Evolutionary conservation across 2,797 vertebrate genomes (phyloP).

Genomic region (Iguana delicatissima): DNA sequence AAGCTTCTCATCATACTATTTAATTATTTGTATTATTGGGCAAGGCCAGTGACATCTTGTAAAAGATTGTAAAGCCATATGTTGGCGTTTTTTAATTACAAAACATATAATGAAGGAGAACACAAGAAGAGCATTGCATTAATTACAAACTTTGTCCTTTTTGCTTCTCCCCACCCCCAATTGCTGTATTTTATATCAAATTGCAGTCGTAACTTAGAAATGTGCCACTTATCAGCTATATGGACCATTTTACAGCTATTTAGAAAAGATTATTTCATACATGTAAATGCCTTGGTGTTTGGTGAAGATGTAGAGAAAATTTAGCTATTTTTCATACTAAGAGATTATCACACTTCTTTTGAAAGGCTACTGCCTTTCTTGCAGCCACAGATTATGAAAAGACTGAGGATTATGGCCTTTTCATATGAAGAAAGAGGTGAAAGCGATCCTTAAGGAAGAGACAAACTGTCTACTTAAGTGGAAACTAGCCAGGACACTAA

Average conservation of each 20-base stretch:
- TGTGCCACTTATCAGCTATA: conserved; percentile 64
- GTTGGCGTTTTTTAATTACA: conserved; percentile 69
- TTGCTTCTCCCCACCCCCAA: background rate
- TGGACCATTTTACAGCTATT: conserved; percentile 64
- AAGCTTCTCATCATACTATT: conserved; percentile 73
- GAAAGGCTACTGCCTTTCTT: conserved; percentile 59
- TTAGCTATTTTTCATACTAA: conserved; percentile 66
- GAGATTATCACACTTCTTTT: conserved; percentile 66
- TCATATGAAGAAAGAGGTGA: conserved; percentile 60
- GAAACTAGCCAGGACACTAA: background rate
- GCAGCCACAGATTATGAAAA: conserved; percentile 66
- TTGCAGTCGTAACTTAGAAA: conserved; percentile 38
- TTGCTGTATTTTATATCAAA: conserved; percentile 51
- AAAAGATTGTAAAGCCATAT: conserved; percentile 71
- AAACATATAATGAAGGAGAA: conserved; percentile 71
- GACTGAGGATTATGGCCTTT: conserved; percentile 60
- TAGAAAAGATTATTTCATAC: conserved; percentile 64
- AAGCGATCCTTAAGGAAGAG: conserved; percentile 56
- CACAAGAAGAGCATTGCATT: conserved; percentile 64
- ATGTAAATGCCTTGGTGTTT: conserved; percentile 59
- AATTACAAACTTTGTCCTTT: conserved; percentile 26
- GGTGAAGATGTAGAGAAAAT: conserved; percentile 65
- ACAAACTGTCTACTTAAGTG: conserved; percentile 57
- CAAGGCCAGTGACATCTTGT: conserved; percentile 73
- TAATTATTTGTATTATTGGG: conserved; percentile 73